Base-by-base conservation (phyloP, 2,888 invertebrate genomes). In the Pyrrhia umbra region DNA sequence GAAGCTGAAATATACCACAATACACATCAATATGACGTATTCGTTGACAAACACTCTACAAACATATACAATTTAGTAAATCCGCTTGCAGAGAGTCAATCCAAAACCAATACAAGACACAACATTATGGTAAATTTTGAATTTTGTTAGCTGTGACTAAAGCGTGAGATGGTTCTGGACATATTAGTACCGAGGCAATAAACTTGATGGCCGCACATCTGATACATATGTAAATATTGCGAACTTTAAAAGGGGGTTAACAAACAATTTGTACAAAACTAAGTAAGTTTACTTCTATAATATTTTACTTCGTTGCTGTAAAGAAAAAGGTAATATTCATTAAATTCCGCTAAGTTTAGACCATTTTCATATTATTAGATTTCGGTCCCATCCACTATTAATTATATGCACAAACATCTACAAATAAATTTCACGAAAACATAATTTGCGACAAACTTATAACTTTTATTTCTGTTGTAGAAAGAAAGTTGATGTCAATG, bases 101-200 rank as follows among this genome's bases (percentile, higher is more conserved):
- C 90, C 91, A 92, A 90, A 93, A 95, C 95, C 95, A 94, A 95
- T 95, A 95, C 95, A 95, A 95, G 95, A 95, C 95, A 95, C 95
- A 95, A 94, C 95, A 94, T 91, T 80, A 84, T 88, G 84, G 80
- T 83, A 85, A 92, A 94, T 94, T 95, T 95, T 82, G 94, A 94
- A 94, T 94, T 94, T 94, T 90, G 94, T 94, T 94, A 94, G 93
- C 90, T 90, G 92, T 94, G 93, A 92, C 90, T 87, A 79, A 92
- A 92, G 93, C 92, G 91, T 92, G 94, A 92, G 81, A 92, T 93
- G 93, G 89, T 89, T 89, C 86, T 88, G 88, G 88, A 89, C 78
- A 85, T 83, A 92, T 92, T 93, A 92, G 91, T 91, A 88, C 70
- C 74, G 82, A 82, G 87, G 82, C 83, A 80, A 75, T 56, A 82